These are phyloP conservation scores for Neostethus bicornis DNA, from an alignment of 2,797 vertebrate genomes.

Conservation along the genomic window DNA sequence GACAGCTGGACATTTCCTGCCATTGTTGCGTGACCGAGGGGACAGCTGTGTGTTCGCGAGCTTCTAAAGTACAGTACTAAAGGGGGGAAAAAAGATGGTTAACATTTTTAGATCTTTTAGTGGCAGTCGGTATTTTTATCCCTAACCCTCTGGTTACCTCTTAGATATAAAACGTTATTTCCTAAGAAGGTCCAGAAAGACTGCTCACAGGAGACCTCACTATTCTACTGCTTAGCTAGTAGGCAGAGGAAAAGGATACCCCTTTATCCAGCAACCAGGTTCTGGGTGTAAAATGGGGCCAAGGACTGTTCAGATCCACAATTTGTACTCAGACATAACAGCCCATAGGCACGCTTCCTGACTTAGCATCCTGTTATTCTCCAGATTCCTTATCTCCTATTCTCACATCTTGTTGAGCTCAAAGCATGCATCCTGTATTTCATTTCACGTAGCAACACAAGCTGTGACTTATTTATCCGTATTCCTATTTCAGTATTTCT, in stretches of 20 bases:
- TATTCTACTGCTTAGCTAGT: constrained; percentile 1
- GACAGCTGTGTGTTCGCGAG: constrained; percentile 22
- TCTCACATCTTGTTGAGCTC: constrained; percentile 59
- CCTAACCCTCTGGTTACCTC: background rate
- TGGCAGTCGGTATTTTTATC: background rate
- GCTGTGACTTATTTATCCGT: too few species aligned
- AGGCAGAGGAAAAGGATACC: constrained; percentile 17
- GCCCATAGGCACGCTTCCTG: constrained; percentile 57
- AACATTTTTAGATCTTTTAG: constrained; percentile 9
- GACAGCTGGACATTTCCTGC: constrained; percentile 78
- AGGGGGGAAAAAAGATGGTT: constrained; percentile 29
- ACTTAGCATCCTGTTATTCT: constrained; percentile 74
- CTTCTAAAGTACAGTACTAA: constrained; percentile 31
- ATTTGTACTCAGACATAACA: constrained; percentile 10
- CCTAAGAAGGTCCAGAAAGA: background rate
- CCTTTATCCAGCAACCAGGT: constrained; percentile 14
- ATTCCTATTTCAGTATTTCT: too few species aligned
- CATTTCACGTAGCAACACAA: constrained; percentile 30
- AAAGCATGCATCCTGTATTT: constrained; percentile 64
- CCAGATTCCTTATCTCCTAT: constrained; percentile 61
- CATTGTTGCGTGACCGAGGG: constrained; percentile 64
- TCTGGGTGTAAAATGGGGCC: constrained; percentile 25
- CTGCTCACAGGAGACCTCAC: constrained; percentile 11
- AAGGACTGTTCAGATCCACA: constrained; percentile 8
- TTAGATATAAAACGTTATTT: constrained; percentile 1